Conservation (phyloP, 2,888 invertebrate genomes). For the Tinea pellionella region DNA sequence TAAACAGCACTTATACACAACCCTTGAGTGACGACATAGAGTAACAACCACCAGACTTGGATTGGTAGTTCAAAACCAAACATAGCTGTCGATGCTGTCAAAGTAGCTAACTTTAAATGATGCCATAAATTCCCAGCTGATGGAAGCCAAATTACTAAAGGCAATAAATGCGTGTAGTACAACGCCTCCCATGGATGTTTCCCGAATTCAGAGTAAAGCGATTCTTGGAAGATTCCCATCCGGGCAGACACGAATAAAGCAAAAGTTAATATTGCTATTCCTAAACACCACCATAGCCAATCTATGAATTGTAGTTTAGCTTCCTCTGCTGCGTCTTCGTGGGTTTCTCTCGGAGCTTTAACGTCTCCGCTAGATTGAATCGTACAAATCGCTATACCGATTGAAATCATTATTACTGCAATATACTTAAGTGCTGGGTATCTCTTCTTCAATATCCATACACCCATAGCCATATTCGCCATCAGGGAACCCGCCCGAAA, state of each 20-base stretch:
- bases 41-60: slow-evolving; percentile 80
- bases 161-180: slow-evolving; percentile 90
- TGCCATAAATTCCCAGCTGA: slow-evolving; percentile 81
- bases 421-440: slow-evolving; percentile 88
- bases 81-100: slow-evolving; percentile 73
- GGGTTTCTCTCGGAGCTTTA: slow-evolving; percentile 60
- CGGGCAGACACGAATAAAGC: slow-evolving; percentile 93
- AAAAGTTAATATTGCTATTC: slow-evolving; percentile 85
- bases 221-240: slow-evolving; percentile 96
- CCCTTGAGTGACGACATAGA: slow-evolving; percentile 90
- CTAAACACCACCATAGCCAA: slow-evolving; percentile 73
- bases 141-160: slow-evolving; percentile 89
- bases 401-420: slow-evolving; percentile 91
- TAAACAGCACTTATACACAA: slow-evolving; percentile 96
- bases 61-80: slow-evolving; percentile 75
- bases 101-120: slow-evolving; percentile 78
- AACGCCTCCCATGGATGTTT: slow-evolving; percentile 92
- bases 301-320: slow-evolving; percentile 51
- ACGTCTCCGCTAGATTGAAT: slow-evolving; percentile 84
- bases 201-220: slow-evolving; percentile 83
- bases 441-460: slow-evolving; percentile 85
- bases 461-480: slow-evolving; percentile 96
- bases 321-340: slow-evolving; percentile 49
- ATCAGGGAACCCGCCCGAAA: slow-evolving; percentile 96
- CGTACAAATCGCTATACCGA: slow-evolving; percentile 93